Base-by-base conservation (phyloP, 2,797 vertebrate species). In the Helarctos malayanus region DNA sequence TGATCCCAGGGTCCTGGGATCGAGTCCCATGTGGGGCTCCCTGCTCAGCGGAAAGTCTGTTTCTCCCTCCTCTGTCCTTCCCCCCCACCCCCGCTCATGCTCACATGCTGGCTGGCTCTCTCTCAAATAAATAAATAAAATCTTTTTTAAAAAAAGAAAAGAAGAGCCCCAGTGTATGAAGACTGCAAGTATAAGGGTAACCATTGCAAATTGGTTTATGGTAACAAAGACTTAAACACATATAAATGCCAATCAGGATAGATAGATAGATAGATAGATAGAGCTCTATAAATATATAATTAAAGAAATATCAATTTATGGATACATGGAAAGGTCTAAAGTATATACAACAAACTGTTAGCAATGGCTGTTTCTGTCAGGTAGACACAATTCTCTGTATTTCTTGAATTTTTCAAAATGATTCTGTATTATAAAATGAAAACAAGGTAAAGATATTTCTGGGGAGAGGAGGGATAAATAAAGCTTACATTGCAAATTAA, bases 381-480 rank as follows among this genome's bases (percentile, higher is more conserved):
- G 21, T 79, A 52, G 11, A 49, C 7, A 79, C 32, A 89, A 83
- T 85, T 63, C 54, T 84, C 21, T 57, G 3, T 69, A 69, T 92
- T 89, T 63, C 49, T 13, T 18, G 18, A 65, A 49, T 65, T 65
- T 87, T 75, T 68, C 45, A 47, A 87, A 87, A 83, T 92, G 38
- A 84, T 52, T n/a, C 56, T 16, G 2, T 85, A 56, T 78, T 95
- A 61, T 57, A 90, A 94, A 93, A 71, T 49, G 32, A 69, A 94
- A 94, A 81, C 71, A 47, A 82, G 68, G 68, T 69, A 75, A 94
- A 92, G n/a, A 32, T 84, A 91, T 78, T 93, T 95, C 54, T 81
- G 47, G 27, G 38, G 12, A 56, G 9, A 89, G 7, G 15, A 88
- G 27, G n/a, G 56, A 78, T 83, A 88, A 79, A 65, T 16, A 73